phyloP scores from a whole-genome alignment of 2,797 vertebrate species.

The Aphelocoma californica region DNA sequence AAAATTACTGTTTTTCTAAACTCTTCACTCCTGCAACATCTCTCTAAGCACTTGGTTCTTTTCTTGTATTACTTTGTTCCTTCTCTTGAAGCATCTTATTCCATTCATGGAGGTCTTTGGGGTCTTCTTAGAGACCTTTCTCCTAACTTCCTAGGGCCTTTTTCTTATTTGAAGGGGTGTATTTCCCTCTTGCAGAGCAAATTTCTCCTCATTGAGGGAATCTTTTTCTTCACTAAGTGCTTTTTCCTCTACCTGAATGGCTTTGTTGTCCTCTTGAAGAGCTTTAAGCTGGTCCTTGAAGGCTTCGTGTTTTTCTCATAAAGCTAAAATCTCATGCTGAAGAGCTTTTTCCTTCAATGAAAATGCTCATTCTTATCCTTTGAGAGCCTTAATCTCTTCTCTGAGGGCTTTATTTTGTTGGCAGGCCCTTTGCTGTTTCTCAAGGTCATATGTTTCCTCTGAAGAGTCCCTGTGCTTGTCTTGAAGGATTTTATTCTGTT shows the following conservation, averaged over 20 bases:
- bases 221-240: not conserved
- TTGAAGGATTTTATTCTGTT: not conserved
- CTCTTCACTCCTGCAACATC: not conserved
- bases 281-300: not conserved
- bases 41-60: not conserved
- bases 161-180: not conserved
- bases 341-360: conserved; percentile 24
- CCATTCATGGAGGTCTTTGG: not conserved
- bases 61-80: not conserved
- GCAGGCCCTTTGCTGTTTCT: not conserved
- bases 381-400: conserved; percentile 4
- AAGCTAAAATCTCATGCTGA: not conserved
- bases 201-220: not conserved
- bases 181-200: not conserved
- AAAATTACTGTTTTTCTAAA: not conserved
- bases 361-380: conserved; percentile 12
- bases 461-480: not conserved
- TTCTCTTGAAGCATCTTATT: not conserved
- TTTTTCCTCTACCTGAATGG: not conserved
- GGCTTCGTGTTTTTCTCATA: not conserved
- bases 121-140: not conserved
- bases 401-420: conserved; percentile 12
- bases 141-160: not conserved
- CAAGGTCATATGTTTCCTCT: not conserved
- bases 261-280: not conserved